Evolutionary conservation across 2,888 invertebrate species (phyloP).

Genomic region (Lasioglossum pauxillum): DNA sequence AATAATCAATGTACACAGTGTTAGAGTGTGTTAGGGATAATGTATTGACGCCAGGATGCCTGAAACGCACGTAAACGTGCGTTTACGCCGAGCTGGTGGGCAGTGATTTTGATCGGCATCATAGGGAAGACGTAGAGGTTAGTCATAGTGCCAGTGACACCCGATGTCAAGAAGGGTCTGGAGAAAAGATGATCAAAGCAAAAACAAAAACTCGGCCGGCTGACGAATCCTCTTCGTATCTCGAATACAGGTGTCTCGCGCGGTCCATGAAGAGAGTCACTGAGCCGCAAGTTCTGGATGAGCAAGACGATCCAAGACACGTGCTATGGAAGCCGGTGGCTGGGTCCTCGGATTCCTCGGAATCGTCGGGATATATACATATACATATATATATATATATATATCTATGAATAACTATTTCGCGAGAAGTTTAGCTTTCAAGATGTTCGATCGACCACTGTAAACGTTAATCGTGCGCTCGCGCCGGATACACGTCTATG

Average conservation of each 20-base stretch:
- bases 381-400: background rate
- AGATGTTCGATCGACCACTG: conserved; percentile 56
- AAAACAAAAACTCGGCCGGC: conserved; percentile 47
- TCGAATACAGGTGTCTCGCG: conserved; percentile 74
- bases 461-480: conserved; percentile 29
- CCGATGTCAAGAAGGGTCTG: conserved; percentile 51
- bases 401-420: conserved; percentile 34
- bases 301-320: conserved; percentile 70
- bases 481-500: conserved; percentile 42
- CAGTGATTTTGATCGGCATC: conserved; percentile 63
- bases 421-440: conserved; percentile 53
- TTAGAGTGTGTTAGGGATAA: conserved; percentile 2
- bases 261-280: conserved; percentile 72
- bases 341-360: conserved; percentile 59
- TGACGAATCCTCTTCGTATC: conserved; percentile 75
- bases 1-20: background rate
- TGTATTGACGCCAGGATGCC: background rate
- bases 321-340: conserved; percentile 64
- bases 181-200: conserved; percentile 39
- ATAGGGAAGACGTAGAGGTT: conserved; percentile 50
- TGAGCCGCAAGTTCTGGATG: conserved; percentile 63
- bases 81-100: conserved; percentile 42
- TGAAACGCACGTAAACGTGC: background rate
- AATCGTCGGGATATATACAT: conserved; percentile 48
- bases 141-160: conserved; percentile 47